Evolutionary conservation across 2,888 invertebrate species (phyloP), one percentile per base, ranked within the genome.

Genomic region (Microchrysa polita): DNA sequence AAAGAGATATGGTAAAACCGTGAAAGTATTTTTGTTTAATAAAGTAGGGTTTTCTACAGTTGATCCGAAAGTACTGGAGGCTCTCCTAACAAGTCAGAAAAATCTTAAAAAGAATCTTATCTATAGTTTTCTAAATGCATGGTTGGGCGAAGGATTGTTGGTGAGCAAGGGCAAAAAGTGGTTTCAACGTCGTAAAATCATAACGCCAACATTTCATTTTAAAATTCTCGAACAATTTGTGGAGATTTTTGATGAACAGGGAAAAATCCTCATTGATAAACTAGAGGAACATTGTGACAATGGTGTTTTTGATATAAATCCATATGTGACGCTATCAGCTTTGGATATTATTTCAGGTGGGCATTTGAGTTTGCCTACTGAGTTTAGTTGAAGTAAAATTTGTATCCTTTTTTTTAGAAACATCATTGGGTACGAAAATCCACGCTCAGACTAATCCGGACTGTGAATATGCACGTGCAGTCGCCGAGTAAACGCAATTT

Each of bases 141-240:
- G 83, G 83, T 77, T 83, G 55, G 83, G 83, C 2, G 79, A 77
- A 1, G 83, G 83, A 0, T 67, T 83, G 0, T 75, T 83, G 0
- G 71, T 83, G 5, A 83, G 82, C 75, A 79, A 80, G 27, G 77
- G 77, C 5, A 48, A 60, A 1, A 88, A 88, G 83, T 94, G 93
- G 93, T 87, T 87, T 79, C 83, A 83, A 0, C 87, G 90, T 22
- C 86, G 93, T 42, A 92, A 91, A 82, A 87, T 93, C 75, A 83
- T 93, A 69, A 93, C 93, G 0, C 93, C 93, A 1, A 88, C 93
- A 0, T 94, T 93, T 81, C 93, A 94, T 81, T 93, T 93, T 81
- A 90, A 90, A 79, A 92, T 93, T 73, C 83, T 93, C 57, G 90
- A 92, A 79, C 88, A 91, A 77, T 93, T 92, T 81, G 82, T 92